Percentiles rank a stretch among this genome's conserved stretches.
These are phyloP conservation scores for Alcis repandata DNA, from an alignment of 2,888 invertebrate genomes.

Conservation along the genomic window DNA sequence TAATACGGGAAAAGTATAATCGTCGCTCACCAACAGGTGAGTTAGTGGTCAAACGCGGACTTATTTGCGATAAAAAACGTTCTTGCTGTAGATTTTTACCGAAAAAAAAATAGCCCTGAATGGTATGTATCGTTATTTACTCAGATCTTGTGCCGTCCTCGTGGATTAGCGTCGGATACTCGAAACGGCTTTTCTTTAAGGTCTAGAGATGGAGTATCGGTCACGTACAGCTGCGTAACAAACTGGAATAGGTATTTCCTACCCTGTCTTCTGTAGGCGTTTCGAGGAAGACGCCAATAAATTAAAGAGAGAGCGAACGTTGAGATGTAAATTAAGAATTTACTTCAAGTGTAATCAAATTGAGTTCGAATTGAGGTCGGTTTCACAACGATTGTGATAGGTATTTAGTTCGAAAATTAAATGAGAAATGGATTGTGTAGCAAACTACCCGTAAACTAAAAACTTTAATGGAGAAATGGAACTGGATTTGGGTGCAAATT, in stretches of 20 bases:
- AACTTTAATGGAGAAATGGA: too few species aligned
- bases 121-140: conserved; percentile 22
- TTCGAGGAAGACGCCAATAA: conserved; percentile 26
- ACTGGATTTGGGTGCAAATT: too few species aligned
- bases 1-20: too few species aligned
- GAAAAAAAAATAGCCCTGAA: neutral
- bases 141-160: conserved; percentile 14
- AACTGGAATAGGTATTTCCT: conserved; percentile 23
- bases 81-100: too few species aligned
- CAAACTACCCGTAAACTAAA: neutral
- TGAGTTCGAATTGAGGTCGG: conserved; percentile 31
- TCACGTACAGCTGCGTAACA: conserved; percentile 31
- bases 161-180: conserved; percentile 23
- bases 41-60: too few species aligned
- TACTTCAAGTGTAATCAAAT: conserved; percentile 38
- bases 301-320: conserved; percentile 25
- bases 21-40: too few species aligned
- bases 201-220: conserved; percentile 18
- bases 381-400: conserved; percentile 14
- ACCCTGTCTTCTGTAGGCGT: conserved; percentile 13
- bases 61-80: too few species aligned
- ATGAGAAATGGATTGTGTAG: neutral
- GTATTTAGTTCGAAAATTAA: conserved; percentile 1
- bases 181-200: conserved; percentile 24
- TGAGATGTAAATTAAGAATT: conserved; percentile 34